Conservation (phyloP, 1,140 invertebrate genomes). For the Anastrepha obliqua region DNA sequence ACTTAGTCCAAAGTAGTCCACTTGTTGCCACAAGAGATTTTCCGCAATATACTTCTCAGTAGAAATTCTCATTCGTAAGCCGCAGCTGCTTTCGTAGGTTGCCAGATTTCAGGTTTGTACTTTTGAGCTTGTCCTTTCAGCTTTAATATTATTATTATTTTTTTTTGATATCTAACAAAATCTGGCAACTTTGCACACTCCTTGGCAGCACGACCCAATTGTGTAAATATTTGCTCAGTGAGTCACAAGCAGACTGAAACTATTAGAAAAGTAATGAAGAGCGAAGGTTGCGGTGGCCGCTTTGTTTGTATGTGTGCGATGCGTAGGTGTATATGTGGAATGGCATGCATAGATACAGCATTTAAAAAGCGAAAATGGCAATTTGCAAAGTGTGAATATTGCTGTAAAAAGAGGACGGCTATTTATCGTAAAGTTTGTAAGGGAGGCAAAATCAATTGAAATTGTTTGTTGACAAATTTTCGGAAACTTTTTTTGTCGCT, state of each 20-base stretch:
- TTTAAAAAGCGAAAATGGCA: not conserved
- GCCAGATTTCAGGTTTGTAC: too few species aligned
- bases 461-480: constrained; percentile 57
- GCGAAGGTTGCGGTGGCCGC: not conserved
- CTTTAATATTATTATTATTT: not conserved
- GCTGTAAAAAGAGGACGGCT: not conserved
- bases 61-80: too few species aligned
- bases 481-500: not conserved
- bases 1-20: too few species aligned
- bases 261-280: constrained; percentile 39
- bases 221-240: constrained; percentile 24
- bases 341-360: not conserved
- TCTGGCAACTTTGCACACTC: not conserved
- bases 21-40: too few species aligned
- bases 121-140: not conserved
- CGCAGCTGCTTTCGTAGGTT: too few species aligned
- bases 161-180: not conserved
- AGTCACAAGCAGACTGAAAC: constrained; percentile 10
- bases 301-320: not conserved
- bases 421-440: not conserved
- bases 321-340: too few species aligned
- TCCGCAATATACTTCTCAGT: too few species aligned
- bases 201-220: not conserved
- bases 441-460: not conserved
- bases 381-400: not conserved